Evolutionary conservation across 2,797 vertebrate genomes (phyloP), one percentile per base, ranked within the genome.

Genomic region (Channallabes apus): DNA sequence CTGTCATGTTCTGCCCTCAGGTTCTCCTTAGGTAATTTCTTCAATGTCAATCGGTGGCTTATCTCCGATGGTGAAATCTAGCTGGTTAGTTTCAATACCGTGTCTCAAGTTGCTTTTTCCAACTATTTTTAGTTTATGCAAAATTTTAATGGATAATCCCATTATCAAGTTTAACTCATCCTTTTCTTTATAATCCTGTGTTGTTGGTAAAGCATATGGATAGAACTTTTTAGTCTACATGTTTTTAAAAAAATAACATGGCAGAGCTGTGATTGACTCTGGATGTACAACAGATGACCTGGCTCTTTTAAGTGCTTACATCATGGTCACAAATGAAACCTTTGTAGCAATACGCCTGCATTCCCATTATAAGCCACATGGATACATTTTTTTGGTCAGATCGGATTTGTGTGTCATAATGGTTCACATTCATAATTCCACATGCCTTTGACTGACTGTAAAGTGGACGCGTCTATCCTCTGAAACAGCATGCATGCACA

Each of bases 21-120:
- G 75, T 77, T 56, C 56, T 77, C 29, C 29, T 35, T 6, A 56
- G 75, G 56, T 59, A 77, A 59, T 58, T 77, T 77, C 59, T 56
- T 77, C 29, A 59, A 35, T 22, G 75, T 35, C 22, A 35, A 35
- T 35, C 29, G 35, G 56, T 59, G 29, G 75, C 56, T 59, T 54
- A 59, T 77, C 56, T 77, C 20, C 1, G 56, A 59, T 77, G 75
- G 75, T 59, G 75, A 77, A 20, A 77, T 59, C 22, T 7, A 14
- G 20, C 75, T 35, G 75, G 20, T 59, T 59, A 9, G 58, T 76
- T 59, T 77, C 20, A 18, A 32, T 59, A 12, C 73, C 18, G n/a
- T 12, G 73, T 58, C 54, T 59, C 54, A 56, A 59, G 56, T 14
- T 77, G 56, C 35, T 59, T 32, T 46, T 0, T 59, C 75, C 54